Conservation (phyloP, 2,113 vertebrate genomes). For the Platichthys stellatus region DNA sequence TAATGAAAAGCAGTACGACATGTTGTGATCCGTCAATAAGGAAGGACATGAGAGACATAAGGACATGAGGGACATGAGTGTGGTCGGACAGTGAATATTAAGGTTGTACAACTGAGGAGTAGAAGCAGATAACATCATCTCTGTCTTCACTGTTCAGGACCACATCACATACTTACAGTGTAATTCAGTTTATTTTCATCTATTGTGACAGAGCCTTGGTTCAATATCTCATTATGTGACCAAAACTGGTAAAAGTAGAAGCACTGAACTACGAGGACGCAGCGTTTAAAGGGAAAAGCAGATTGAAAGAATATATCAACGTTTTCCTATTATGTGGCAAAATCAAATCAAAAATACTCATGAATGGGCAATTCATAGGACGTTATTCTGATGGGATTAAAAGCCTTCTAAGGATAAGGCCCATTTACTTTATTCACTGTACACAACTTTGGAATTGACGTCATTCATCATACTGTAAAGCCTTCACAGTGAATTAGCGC, state of each 20-base stretch:
- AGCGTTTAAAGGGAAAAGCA: conserved; percentile 6
- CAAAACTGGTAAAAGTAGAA: conserved; percentile 37
- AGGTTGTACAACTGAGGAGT: too few relatives aligned
- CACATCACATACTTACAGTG: neutral
- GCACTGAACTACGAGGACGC: neutral
- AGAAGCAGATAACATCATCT: too few relatives aligned
- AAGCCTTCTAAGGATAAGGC: conserved; percentile 34
- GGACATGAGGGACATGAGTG: too few relatives aligned
- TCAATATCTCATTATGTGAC: conserved; percentile 75
- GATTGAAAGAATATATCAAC: neutral
- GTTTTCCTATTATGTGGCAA: conserved; percentile 10
- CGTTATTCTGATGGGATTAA: conserved; percentile 6
- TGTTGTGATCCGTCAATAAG: too few relatives aligned
- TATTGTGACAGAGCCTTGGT: conserved; percentile 42
- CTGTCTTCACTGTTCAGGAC: too few relatives aligned
- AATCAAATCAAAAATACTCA: neutral
- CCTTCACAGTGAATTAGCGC: conserved; percentile 77
- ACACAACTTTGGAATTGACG: conserved; percentile 54
- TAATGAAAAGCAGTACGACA: too few relatives aligned
- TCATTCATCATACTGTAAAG: conserved; percentile 77
- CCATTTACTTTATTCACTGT: conserved; percentile 32
- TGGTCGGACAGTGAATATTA: too few relatives aligned
- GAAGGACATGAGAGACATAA: too few relatives aligned
- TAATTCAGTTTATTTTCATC: conserved; percentile 51
- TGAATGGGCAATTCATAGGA: neutral